A percentile compares a stretch with the other conserved stretches of the same genome.
Evolutionary conservation across 2,888 invertebrate genomes (phyloP).

Genomic region (Chirona hameri): DNA sequence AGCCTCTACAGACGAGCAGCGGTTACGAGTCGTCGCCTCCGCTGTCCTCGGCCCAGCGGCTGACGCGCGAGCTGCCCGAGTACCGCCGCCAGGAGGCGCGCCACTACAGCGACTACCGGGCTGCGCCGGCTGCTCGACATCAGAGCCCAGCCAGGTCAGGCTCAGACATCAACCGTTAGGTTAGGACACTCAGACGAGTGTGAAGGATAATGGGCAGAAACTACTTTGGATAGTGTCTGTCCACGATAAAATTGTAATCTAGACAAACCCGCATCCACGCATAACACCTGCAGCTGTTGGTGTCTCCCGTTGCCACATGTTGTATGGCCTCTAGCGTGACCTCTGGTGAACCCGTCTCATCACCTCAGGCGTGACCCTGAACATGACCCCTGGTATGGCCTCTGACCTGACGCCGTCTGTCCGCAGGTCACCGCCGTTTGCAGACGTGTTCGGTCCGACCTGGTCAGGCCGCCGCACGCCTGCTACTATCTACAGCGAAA

Average conservation of each 20-base stretch:
- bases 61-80: constrained; percentile 34
- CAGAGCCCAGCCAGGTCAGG: neutral
- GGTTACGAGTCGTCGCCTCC: constrained; percentile 23
- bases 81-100: constrained; percentile 35
- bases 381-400: neutral
- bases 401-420: neutral
- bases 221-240: too few species aligned
- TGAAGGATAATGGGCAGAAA: too few species aligned
- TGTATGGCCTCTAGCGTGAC: too few species aligned
- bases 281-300: too few species aligned
- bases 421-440: neutral
- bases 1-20: neutral
- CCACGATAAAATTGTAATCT: too few species aligned
- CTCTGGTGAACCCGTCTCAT: too few species aligned
- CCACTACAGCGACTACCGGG: constrained; percentile 39
- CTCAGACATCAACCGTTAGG: neutral
- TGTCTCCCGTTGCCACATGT: too few species aligned
- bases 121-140: neutral
- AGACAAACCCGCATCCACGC: too few species aligned
- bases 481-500: neutral
- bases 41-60: constrained; percentile 3
- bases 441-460: neutral
- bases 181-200: too few species aligned
- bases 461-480: neutral
- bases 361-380: neutral